Base-by-base conservation (phyloP, 2,888 invertebrate genomes). In the Caenorhabditis macrosperma region DNA sequence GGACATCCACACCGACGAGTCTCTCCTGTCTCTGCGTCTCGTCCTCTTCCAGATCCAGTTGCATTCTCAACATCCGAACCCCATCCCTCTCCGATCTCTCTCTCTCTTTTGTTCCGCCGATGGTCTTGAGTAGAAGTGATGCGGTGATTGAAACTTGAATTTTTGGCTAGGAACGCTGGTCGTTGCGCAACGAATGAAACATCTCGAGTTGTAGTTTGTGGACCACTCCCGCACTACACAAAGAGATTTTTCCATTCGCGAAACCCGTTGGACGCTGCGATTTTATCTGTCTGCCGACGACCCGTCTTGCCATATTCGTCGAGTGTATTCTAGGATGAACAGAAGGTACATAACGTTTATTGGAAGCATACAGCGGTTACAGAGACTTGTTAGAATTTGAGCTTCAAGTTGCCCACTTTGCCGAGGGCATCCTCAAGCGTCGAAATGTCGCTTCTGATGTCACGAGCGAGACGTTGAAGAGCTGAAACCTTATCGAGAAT, bases 401-500 rank as follows among this genome's bases (percentile, higher is more conserved):
- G 28, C 20, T 46, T 59, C 59, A 61, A 48, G 24, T 67, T 67
- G 22, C 57, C 67, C 12, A 85, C 83, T 75, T 86, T 86, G 57
- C 86, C 86, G 15, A 89, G 76, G n/a, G 89, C 88, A 26, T 89
- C 89, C 78, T 89, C 88, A 33, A 89, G 78, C 17, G 85, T 88
- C 15, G 82, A 67, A 54, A 89, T 85, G 74, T 89, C 78, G 87
- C 92, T 90, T 84, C 91, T 91, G 22, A 92, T 90, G 81, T 92
- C 92, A 66, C 90, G 88, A 17, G 96, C 94, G 12, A 98, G 93
- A 83, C 94, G 94, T 84, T 94, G 94, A 85, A 99, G 94, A 91
- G 96, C 96, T 6, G 94, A 94, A 88, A 96, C 94, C 1, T 96
- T 96, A 91, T 98, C 96, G 80, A 99, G 93, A 55, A 97, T 94